Percentiles rank a stretch among this genome's conserved stretches.
phyloP scores from a whole-genome alignment of 2,797 vertebrate species.

The Psittacula derbiana region DNA sequence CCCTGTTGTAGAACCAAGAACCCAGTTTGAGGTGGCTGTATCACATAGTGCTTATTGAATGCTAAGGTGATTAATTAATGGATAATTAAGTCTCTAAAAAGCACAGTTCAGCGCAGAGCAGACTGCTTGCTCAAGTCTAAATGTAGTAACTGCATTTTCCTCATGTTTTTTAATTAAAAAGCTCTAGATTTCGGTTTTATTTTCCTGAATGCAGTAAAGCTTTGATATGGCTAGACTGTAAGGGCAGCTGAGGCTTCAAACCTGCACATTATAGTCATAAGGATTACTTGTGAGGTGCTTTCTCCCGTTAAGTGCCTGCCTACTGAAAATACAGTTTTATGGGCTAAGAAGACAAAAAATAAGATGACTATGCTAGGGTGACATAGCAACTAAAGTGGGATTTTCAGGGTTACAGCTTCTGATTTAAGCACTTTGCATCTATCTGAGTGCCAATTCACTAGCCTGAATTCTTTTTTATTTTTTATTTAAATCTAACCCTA shows the following conservation, averaged over 20 bases:
- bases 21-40: not conserved
- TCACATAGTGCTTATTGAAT: not conserved
- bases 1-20: not conserved
- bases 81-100: not conserved
- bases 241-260: not conserved
- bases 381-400: not conserved
- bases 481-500: not conserved
- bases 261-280: rapidly evolving
- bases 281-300: not conserved
- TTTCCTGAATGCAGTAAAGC: not conserved
- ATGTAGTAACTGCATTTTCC: not conserved
- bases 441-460: not conserved
- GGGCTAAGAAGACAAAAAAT: not conserved
- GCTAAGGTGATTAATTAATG: not conserved
- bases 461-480: not conserved
- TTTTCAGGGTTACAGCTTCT: not conserved
- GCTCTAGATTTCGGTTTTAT: not conserved
- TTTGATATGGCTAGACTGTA: not conserved
- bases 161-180: not conserved
- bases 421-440: not conserved
- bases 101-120: not conserved
- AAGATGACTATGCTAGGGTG: not conserved
- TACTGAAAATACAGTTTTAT: not conserved
- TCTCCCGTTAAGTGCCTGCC: not conserved
- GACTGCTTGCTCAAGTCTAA: not conserved